Percentiles rank a stretch among this genome's conserved stretches.
phyloP scores from a whole-genome alignment of 2,113 vertebrate genomes.

The Oenanthe oenanthe region DNA sequence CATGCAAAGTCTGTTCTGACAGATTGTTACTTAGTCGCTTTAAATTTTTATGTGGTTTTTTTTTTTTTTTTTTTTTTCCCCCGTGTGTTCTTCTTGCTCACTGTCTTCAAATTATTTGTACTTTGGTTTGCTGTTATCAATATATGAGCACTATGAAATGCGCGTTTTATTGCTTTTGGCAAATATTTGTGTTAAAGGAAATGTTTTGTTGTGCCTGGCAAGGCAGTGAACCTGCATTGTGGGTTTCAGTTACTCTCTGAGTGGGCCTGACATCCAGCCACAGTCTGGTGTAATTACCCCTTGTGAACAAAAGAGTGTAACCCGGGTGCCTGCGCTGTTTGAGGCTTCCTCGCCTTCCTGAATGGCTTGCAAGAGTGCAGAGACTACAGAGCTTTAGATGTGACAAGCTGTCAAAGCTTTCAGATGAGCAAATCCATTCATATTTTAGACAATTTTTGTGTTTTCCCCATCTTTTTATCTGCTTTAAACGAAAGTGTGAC shows the following conservation, averaged over 20 bases:
- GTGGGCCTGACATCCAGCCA: background rate
- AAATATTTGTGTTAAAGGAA: background rate
- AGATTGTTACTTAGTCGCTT: background rate
- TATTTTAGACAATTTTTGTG: background rate
- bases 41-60: background rate
- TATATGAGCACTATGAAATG: background rate
- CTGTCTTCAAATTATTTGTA: background rate
- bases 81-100: background rate
- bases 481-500: background rate
- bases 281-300: conserved; percentile 23
- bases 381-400: background rate
- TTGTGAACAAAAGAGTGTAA: background rate
- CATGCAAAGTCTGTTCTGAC: background rate
- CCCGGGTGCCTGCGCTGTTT: background rate
- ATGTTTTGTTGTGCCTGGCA: background rate
- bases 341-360: background rate
- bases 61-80: background rate
- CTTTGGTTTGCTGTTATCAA: background rate
- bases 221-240: background rate
- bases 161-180: background rate
- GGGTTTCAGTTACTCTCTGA: background rate
- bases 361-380: background rate
- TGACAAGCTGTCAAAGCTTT: background rate
- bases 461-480: background rate
- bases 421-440: background rate